A percentile compares a stretch with the other conserved stretches of the same genome.
Evolutionary conservation across 2,888 invertebrate genomes (phyloP).

Genomic region (Galeruca laticollis): DNA sequence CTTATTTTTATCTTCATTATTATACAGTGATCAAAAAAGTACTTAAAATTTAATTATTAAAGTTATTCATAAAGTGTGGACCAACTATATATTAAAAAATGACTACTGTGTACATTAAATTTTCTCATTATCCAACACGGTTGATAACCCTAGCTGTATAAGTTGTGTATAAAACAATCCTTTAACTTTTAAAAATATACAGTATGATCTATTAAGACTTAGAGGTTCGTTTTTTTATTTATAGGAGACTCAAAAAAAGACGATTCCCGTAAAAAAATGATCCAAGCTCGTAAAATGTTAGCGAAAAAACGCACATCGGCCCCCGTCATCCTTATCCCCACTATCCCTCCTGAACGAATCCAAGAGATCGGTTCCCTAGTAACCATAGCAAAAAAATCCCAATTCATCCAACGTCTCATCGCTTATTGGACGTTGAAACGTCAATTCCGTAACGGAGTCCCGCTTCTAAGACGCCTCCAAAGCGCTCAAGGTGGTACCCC

Average conservation of each 20-base stretch:
- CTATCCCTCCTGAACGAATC: conserved; percentile 89
- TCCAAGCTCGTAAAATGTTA: conserved; percentile 86
- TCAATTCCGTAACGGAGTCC: conserved; percentile 95
- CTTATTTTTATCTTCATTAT: no score
- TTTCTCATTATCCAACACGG: no score
- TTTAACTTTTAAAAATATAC: no score
- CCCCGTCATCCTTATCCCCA: conserved; percentile 93
- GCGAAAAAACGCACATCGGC: conserved; percentile 91
- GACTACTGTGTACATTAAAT: no score
- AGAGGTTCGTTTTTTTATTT: neutral
- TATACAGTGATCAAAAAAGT: no score
- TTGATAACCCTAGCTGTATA: no score
- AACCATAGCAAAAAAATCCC: conserved; percentile 78
- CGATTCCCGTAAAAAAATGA: conserved; percentile 84
- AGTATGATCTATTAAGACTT: no score
- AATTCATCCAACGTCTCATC: conserved; percentile 89
- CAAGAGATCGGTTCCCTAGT: conserved; percentile 88
- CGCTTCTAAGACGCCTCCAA: conserved; percentile 87
- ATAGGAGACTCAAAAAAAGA: conserved; percentile 67
- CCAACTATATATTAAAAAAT: no score
- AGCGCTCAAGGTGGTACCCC: conserved; percentile 66
- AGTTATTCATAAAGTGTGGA: no score
- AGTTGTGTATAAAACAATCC: no score
- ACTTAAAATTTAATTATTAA: no score
- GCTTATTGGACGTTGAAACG: conserved; percentile 98